These are phyloP conservation scores for human (Homo sapiens) DNA, from an alignment of 2,113 vertebrate species.

Conservation along the genomic window DNA sequence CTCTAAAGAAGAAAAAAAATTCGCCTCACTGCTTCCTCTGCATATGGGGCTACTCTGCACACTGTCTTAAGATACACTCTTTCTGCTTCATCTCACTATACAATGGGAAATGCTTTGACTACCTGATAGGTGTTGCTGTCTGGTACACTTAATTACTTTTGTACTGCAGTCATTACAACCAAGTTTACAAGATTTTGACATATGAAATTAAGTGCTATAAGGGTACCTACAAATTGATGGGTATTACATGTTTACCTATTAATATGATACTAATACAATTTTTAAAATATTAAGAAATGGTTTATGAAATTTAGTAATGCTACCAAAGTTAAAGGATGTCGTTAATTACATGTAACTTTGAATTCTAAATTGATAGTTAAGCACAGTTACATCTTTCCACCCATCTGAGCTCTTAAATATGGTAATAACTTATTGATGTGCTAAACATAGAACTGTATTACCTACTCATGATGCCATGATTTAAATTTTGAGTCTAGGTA, in stretches of 20 bases:
- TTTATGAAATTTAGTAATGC: slow-evolving; percentile 12
- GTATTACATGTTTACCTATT: neutral
- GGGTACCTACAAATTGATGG: neutral
- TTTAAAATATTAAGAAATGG: neutral
- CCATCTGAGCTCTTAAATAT: neutral
- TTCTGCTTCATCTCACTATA: neutral
- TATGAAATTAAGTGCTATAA: neutral
- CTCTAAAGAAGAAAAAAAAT: neutral
- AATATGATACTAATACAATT: neutral
- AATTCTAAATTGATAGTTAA: neutral
- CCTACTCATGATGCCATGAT: neutral
- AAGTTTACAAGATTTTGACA: neutral
- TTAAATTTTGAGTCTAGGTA: neutral
- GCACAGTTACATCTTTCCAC: neutral
- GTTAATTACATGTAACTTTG: slow-evolving; percentile 38
- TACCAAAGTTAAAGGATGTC: neutral
- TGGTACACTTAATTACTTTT: neutral
- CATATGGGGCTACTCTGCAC: neutral
- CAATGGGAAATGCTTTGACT: neutral
- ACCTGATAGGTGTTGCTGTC: neutral
- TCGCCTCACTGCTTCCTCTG: neutral
- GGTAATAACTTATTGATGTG: neutral
- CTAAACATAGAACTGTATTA: neutral
- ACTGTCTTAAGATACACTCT: neutral
- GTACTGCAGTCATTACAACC: neutral